Base-by-base conservation (phyloP, 2,113 vertebrate genomes). In the Cyphomyrus discorhynchus region DNA sequence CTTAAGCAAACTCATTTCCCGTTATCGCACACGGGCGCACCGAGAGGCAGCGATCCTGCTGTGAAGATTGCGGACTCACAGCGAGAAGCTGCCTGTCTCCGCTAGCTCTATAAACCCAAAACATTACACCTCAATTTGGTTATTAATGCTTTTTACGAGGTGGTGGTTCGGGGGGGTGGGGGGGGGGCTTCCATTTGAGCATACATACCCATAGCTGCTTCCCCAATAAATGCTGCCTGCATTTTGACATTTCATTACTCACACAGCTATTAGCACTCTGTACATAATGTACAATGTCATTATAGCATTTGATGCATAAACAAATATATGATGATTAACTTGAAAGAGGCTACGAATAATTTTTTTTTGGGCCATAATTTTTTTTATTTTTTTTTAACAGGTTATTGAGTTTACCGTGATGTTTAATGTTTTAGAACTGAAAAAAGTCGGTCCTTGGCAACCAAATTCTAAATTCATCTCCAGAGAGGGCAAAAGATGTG, bases 61-160 rank as follows among this genome's bases (percentile, higher is more conserved):
- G 95, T 94, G 95, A 93, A 94, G 93, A 96, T 94, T 94, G 93
- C 95, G 93, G 94, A 94, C 95, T 95, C 95, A 95, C 96, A 96
- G 95, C 94, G 92, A 94, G 96, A 77, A 90, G 87, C 92, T 91
- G 93, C 94, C 95, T 94, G 74, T 80, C 95, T 92, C 95, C 80
- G 91, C 91, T 90, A 95, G 96, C 95, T 95, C 94, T 94, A 88
- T 93, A 95, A 97, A 97, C 96, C 96, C 96, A 97, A 95, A 96
- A 95, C 95, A 96, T 97, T 97, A 97, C 92, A 94, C 94, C 92
- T 95, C 94, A 92, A 93, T 95, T 92, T 93, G 47, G 35, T 95
- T 92, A 92, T 92, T 95, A 91, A 93, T 94, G 86, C 50, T 87
- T 87, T 87, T 52, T 87, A 53, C 27, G 86, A 53, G 49, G 5